Evolutionary conservation across 2,888 invertebrate genomes (phyloP).

Genomic region (Tipula helvola): DNA sequence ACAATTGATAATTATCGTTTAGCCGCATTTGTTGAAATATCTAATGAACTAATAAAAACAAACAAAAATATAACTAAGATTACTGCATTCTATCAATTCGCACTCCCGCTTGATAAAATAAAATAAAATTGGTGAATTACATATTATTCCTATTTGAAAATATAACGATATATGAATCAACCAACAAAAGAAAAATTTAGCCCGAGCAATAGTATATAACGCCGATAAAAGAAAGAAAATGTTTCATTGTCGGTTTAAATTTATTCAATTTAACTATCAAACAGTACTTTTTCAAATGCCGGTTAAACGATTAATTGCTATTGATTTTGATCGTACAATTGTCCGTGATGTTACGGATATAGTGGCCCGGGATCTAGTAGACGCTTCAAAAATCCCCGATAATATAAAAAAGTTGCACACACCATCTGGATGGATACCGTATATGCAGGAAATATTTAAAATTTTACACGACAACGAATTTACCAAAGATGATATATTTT

Average conservation of each 20-base stretch:
- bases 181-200: neutral
- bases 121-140: neutral
- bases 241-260: neutral
- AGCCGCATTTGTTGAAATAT: too few relatives aligned
- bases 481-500: slow-evolving; percentile 38
- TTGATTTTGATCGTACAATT: slow-evolving; percentile 74
- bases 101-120: too few relatives aligned
- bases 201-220: neutral
- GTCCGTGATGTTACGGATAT: slow-evolving; percentile 62
- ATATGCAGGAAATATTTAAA: slow-evolving; percentile 60
- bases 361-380: slow-evolving; percentile 47
- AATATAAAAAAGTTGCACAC: slow-evolving; percentile 41
- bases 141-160: neutral
- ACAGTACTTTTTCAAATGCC: neutral
- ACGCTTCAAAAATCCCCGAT: slow-evolving; percentile 39
- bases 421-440: slow-evolving; percentile 54
- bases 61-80: too few relatives aligned
- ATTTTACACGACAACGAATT: slow-evolving; percentile 41
- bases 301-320: slow-evolving; percentile 42
- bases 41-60: too few relatives aligned
- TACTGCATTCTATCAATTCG: too few relatives aligned
- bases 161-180: neutral
- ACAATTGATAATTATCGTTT: too few relatives aligned
- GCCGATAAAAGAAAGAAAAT: neutral
- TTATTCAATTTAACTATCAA: neutral